Base-by-base conservation (phyloP, 2,113 vertebrate genomes). In the Hippocampus guttulatus region DNA sequence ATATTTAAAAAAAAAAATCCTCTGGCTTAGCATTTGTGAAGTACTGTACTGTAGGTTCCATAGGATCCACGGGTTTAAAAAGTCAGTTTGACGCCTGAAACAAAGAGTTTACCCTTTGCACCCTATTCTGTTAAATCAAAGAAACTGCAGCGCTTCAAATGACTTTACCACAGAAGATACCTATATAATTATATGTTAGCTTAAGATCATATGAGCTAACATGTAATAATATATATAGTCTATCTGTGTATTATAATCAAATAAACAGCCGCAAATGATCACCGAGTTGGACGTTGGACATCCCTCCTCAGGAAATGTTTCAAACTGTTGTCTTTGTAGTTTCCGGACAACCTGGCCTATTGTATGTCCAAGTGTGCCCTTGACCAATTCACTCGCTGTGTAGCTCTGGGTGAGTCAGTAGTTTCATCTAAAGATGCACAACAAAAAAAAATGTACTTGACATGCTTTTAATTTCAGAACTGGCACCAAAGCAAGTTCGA, bases 361-460 rank as follows among this genome's bases (percentile, higher is more conserved):
- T 94, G 93, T 74, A 92, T 94, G 90, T 94, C 93, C 27, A 94
- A 94, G 75, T 90, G 92, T 0, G 92, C 93, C 38, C 89, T 94
- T n/a, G 93, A 94, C 80, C 93, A 93, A 76, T 92, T 94, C 60
- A 93, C 93, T 33, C 70, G 91, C 14, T 94, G 93, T 27, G 49
- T 72, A 40, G 93, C 93, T 11, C 87, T 94, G 0, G 93, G 93
- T 94, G 80, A 90, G 90, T 10, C 2, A 67, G 11, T 1, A 9
- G 0, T 9, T 67, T 71, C 4, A 15, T n/a, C 12, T 23, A n/a
- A 43, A 5, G n/a, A 25, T 67, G 47, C 7, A 25, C 10, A 40
- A 33, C 5, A 33, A 12, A n/a, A 40, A 9, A 47, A 12, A 58
- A 27, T 27, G 15, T 33, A 14, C 1, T 7, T 65, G 51, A n/a